A percentile compares a stretch with the other conserved stretches of the same genome.
Conservation (phyloP, 2,888 invertebrate species). For the Tridacna crocea region DNA sequence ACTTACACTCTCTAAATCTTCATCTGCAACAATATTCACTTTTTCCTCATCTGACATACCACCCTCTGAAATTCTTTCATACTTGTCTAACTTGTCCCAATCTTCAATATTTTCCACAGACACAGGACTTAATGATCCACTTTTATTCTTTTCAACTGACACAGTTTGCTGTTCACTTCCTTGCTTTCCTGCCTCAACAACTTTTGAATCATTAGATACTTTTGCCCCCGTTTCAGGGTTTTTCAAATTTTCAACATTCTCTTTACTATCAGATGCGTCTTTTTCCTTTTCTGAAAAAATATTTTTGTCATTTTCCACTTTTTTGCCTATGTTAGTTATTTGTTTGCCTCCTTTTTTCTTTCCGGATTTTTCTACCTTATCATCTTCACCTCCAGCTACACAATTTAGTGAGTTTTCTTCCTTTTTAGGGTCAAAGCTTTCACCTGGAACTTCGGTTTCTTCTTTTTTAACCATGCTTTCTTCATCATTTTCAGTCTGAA, state of each 20-base stretch:
- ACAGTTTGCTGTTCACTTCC: neutral
- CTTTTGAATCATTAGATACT: too few relatives aligned
- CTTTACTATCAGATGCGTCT: neutral
- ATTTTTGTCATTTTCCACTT: neutral
- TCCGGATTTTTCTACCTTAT: neutral
- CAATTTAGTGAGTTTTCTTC: neutral
- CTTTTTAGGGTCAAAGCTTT: neutral
- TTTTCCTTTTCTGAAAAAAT: neutral
- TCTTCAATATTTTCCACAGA: conserved; percentile 49
- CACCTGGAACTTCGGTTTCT: neutral
- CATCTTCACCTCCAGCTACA: neutral
- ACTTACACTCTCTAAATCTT: conserved; percentile 52
- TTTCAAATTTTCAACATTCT: neutral
- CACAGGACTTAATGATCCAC: conserved; percentile 42
- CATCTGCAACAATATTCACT: conserved; percentile 1
- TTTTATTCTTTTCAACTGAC: conserved; percentile 8
- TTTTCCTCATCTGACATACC: conserved; percentile 28
- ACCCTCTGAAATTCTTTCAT: conserved; percentile 51
- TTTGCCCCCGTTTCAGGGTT: neutral
- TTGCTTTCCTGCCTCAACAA: conserved; percentile 1
- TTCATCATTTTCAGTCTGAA: neutral
- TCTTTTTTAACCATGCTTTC: neutral
- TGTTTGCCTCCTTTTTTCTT: neutral
- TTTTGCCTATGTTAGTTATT: neutral
- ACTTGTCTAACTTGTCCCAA: conserved; percentile 51